Percentiles rank a stretch among this genome's conserved stretches.
phyloP scores from a whole-genome alignment of 2,888 invertebrate genomes.

The Drepana falcataria region DNA sequence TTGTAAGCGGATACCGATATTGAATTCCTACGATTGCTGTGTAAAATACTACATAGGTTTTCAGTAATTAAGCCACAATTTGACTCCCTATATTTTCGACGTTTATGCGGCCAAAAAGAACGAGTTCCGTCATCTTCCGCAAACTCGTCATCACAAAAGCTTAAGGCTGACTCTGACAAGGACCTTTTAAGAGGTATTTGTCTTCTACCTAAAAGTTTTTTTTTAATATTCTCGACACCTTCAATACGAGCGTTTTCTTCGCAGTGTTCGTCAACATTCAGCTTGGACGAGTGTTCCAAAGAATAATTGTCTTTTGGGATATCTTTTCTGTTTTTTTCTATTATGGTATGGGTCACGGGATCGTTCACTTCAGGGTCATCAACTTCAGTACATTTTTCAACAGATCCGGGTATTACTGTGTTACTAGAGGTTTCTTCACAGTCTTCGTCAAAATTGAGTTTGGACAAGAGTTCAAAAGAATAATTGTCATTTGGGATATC shows the following conservation, averaged over 20 bases:
- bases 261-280: background rate
- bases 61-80: slow-evolving; percentile 31
- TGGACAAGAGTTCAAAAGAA: background rate
- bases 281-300: background rate
- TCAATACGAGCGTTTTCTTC: background rate
- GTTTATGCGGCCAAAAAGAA: slow-evolving; percentile 38
- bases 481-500: background rate
- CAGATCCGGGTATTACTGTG: too few species aligned
- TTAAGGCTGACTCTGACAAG: slow-evolving; percentile 60
- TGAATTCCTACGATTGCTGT: slow-evolving; percentile 61
- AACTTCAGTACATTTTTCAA: background rate
- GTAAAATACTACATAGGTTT: slow-evolving; percentile 44
- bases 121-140: slow-evolving; percentile 24
- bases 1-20: slow-evolving; percentile 52
- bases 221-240: slow-evolving; percentile 2
- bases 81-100: slow-evolving; percentile 36
- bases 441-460: background rate
- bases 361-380: background rate
- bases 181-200: slow-evolving; percentile 51
- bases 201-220: slow-evolving; percentile 10
- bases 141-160: slow-evolving; percentile 20
- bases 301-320: background rate
- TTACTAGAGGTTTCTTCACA: background rate
- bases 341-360: background rate
- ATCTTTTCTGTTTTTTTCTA: background rate